Base-by-base conservation (phyloP, 1,140 invertebrate species). In the Drosophila auraria region DNA sequence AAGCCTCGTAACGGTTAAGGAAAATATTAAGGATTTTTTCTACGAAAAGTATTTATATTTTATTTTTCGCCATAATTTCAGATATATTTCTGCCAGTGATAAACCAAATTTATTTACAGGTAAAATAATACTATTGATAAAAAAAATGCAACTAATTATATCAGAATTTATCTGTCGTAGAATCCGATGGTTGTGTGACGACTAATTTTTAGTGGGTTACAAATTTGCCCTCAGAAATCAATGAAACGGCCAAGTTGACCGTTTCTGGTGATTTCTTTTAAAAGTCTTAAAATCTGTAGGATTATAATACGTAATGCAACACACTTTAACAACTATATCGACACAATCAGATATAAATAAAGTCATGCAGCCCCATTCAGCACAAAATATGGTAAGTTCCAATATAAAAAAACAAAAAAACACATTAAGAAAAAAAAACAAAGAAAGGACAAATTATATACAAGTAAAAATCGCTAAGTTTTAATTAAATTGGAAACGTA, bases 331-430 rank as follows among this genome's bases (percentile, higher is more conserved):
- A 54, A 56, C 56, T 75, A 17, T 78, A 78, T 64, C 82, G 63
- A 72, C 77, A 71, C 80, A 90, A 78, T 36, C 74, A 45, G 82
- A 92, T 54, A 86, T 83, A 78, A 54, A 75, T 36, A 91, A 68
- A 78, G 70, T 66, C 70, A 92, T 92, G 90, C 90, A 92, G 81
- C 90, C 84, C 20, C 90, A 84, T 78, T 80, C 82, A 77, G 45
- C 77, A 56, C 82, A 92, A 92, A 90, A 92, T 75, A 90, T 92
- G 90, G 90, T 92, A 78, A 62, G 82, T 51, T 40, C 8, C 2
- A 40, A 51, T 38, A 8, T 14, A 30, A 40, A 14, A 23, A 14
- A 0, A 12, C 7, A 17, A 62, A 33, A 60, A 14, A 25, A 11
- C 27, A 30, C 4, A 30, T 30, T 30, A 36, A 20, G 20, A 11